Evolutionary conservation across 1,140 invertebrate species (phyloP).

Genomic region (Tribolium castaneum): DNA sequence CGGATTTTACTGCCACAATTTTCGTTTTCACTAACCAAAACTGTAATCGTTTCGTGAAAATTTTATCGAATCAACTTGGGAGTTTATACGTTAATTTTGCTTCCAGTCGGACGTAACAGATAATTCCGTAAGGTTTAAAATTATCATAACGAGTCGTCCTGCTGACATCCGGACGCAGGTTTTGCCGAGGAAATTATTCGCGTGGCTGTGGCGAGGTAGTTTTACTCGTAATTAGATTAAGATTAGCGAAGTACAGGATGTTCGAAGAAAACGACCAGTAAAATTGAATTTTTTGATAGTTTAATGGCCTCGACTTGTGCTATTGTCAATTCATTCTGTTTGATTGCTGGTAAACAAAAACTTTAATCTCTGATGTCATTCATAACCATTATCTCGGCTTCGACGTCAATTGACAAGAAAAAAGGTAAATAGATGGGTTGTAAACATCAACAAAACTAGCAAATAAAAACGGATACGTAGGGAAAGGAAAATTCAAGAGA

Average conservation of each 20-base stretch:
- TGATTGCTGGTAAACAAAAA: not conserved
- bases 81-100: conserved; percentile 8
- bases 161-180: not conserved
- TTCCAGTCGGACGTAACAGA: not conserved
- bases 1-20: not conserved
- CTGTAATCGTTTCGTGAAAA: not conserved
- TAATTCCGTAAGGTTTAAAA: conserved; percentile 1
- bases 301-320: not conserved
- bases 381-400: not conserved
- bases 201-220: conserved; percentile 6
- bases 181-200: not conserved
- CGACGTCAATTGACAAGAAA: not conserved
- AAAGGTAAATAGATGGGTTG: too few species aligned
- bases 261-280: not conserved
- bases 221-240: conserved; percentile 5
- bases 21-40: not conserved
- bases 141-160: conserved; percentile 24
- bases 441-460: too few species aligned
- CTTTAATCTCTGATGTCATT: not conserved
- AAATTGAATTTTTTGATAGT: not conserved
- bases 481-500: too few species aligned
- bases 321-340: not conserved
- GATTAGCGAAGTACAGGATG: not conserved
- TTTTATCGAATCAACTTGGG: not conserved
- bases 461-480: too few species aligned